These are phyloP conservation scores for Rhingia campestris DNA, from an alignment of 2,888 invertebrate genomes.

Conservation along the genomic window DNA sequence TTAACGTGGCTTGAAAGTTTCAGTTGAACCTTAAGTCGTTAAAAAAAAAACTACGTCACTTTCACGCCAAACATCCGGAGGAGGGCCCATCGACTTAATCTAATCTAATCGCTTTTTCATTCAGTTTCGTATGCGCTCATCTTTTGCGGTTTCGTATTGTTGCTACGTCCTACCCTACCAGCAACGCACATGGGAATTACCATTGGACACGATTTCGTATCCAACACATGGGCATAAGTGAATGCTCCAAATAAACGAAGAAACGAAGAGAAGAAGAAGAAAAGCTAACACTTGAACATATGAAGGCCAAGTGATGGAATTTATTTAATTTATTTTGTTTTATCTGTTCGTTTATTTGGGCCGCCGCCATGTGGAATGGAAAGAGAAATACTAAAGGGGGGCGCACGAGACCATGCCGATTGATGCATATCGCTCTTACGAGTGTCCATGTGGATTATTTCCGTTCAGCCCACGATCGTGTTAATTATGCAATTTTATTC, in stretches of 20 bases:
- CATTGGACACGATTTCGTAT: not conserved
- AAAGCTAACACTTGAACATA: not conserved
- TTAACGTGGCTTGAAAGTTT: no score
- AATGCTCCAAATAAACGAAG: not conserved
- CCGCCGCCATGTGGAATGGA: not conserved
- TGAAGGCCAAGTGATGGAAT: not conserved
- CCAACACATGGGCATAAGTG: not conserved
- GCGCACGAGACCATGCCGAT: no score
- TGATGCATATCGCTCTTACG: no score
- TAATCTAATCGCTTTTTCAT: not conserved
- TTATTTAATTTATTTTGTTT: not conserved
- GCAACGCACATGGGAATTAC: conserved; percentile 4
- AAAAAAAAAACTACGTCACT: no score
- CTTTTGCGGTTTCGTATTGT: not conserved
- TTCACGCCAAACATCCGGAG: no score
- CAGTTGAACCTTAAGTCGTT: no score
- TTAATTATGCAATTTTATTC: no score
- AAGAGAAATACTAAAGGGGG: not conserved
- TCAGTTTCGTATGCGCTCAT: not conserved
- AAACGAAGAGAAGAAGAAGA: not conserved
- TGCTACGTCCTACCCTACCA: not conserved
- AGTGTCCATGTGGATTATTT: no score
- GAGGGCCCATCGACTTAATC: no score
- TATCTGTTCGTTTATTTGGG: not conserved
- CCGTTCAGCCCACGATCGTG: no score